Evolutionary conservation across 2,113 vertebrate genomes (phyloP).

Genomic region (Athene cunicularia): DNA sequence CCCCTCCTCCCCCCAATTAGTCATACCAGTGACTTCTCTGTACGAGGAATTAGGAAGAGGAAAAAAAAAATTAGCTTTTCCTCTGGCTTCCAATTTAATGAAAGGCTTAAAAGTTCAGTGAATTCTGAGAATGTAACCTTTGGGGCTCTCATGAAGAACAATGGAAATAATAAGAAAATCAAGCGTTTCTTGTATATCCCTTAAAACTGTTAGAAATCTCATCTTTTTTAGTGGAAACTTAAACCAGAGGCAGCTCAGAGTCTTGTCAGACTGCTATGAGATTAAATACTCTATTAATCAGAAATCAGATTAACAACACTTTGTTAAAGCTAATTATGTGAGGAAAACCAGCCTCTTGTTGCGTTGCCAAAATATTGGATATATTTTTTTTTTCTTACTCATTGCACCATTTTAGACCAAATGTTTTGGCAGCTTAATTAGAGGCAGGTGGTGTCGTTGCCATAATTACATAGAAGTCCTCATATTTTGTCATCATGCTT

Average conservation of each 20-base stretch:
- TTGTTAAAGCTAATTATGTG: slow-evolving; percentile 49
- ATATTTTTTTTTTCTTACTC: not conserved
- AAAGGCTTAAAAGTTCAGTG: slow-evolving; percentile 46
- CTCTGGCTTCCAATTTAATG: slow-evolving; percentile 6
- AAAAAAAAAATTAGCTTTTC: not conserved
- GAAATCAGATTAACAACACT: slow-evolving; percentile 49
- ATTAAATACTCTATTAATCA: slow-evolving; percentile 53
- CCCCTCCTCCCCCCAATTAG: not conserved
- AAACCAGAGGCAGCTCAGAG: not conserved
- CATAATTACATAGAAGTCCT: slow-evolving; percentile 64
- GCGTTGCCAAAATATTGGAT: slow-evolving; percentile 18
- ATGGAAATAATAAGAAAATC: not conserved
- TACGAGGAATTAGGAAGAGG: not conserved
- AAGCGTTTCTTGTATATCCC: not conserved
- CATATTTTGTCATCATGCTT: slow-evolving; percentile 65
- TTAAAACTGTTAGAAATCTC: not conserved
- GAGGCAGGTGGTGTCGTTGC: slow-evolving; percentile 59
- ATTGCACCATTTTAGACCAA: slow-evolving; percentile 56
- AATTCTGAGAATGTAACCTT: slow-evolving; percentile 44
- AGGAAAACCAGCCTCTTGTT: slow-evolving; percentile 32
- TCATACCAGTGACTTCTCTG: slow-evolving; percentile 2
- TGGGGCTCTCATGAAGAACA: not conserved
- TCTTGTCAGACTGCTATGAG: not conserved
- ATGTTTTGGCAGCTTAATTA: slow-evolving; percentile 75
- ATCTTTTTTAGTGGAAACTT: not conserved